Evolutionary conservation across 2,113 vertebrate genomes (phyloP).

Genomic region (Pipra filicauda): DNA sequence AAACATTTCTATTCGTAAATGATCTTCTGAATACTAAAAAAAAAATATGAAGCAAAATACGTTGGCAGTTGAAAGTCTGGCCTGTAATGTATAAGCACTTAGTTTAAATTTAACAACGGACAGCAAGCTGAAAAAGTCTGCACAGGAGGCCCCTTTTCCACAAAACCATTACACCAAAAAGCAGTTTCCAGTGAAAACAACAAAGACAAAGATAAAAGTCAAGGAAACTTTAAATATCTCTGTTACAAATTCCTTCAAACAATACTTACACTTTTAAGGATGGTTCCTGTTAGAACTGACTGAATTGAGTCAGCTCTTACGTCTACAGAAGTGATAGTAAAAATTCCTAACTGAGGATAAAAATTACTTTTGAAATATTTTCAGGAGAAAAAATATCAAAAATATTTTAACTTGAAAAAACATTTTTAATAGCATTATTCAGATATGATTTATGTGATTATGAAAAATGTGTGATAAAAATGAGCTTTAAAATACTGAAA

Average conservation of each 20-base stretch:
- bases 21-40: neutral
- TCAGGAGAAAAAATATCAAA: neutral
- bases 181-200: neutral
- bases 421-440: neutral
- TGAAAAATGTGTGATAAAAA: neutral
- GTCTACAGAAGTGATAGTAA: neutral
- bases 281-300: neutral
- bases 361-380: neutral
- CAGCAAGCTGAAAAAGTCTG: neutral
- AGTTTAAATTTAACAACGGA: neutral
- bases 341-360: neutral
- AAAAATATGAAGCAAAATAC: neutral
- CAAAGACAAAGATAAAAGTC: neutral
- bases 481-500: neutral
- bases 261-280: neutral
- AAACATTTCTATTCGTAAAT: neutral
- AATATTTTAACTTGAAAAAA: neutral
- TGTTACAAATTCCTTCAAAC: neutral
- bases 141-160: neutral
- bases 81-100: neutral
- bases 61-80: neutral
- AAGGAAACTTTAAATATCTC: neutral
- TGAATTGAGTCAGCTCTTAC: neutral
- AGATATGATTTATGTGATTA: neutral
- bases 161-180: neutral